Evolutionary conservation across 2,797 vertebrate genomes (phyloP), one percentile per base, ranked within the genome.

Genomic region (Acomys russatus): DNA sequence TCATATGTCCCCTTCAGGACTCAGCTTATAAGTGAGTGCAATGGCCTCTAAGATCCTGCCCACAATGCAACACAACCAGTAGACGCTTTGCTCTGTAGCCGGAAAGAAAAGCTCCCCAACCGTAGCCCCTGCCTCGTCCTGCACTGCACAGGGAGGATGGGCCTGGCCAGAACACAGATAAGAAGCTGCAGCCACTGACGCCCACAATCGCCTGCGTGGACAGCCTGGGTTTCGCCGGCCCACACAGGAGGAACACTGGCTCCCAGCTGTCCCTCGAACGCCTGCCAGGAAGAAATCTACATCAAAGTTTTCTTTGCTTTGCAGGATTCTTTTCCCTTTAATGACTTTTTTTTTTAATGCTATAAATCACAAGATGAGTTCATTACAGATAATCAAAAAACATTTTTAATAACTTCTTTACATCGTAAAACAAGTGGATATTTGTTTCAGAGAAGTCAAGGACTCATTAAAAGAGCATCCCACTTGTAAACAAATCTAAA

Each of bases 351-450:
- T 3, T 78, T 95, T 82, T 7, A 91, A 92, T 80, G 44, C 92
- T n/a, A 80, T 66, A 94, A 94, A 91, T 87, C 78, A 95, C 80
- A 95, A 97, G 93, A 94, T 54, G 68, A 88, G 94, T 85, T 94
- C 61, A 68, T 88, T 93, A 84, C 66, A 79, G 91, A 94, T 84
- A 84, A 94, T 56, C 63, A 88, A 94, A 96, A 95, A 90, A 90
- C 11, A 83, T 91, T 88, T 97, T 95, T 97, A 92, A 96, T 88
- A 94, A 93, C 63, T 73, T 90, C 79, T 78, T 77, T 22, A 84
- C 94, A 89, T 66, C 70, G 38, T 84, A 94, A 85, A 94, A 90
- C 76, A 64, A 95, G 82, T 84, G 74, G 22, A 74, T 22, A 51
- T 59, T 90, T 35, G 51, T 59, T 93, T 54, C 23, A 64, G 66